Base-by-base conservation (phyloP, 2,113 vertebrate genomes). In the Phasianus colchicus region DNA sequence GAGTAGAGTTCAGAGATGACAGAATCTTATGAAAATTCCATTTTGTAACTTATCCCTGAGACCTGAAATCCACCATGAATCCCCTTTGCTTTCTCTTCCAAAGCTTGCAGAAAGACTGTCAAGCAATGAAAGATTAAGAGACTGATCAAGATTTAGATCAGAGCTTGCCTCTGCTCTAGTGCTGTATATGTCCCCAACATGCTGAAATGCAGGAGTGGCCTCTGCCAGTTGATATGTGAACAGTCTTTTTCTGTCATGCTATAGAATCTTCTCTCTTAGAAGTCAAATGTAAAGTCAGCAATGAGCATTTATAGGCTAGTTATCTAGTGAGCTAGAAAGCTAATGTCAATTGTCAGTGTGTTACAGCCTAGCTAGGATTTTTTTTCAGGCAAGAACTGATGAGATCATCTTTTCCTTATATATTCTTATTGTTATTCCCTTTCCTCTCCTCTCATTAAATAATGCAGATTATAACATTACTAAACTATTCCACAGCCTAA, bases 301-400 rank as follows among this genome's bases (percentile, higher is more conserved):
- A 82, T 88, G 52, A 93, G 55, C 97, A 82, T 94, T 92, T 95
- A 91, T 87, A 94, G 83, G 13, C n/a, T 89, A 54, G 22, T 72
- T 77, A 89, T 79, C 86, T 80, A 43, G 40, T 84, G 52, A 86
- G 80, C 92, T 96, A 92, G 86, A 90, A 69, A 66, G 58, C 34
- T 65, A 84, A 80, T 92, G 61, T 60, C 42, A 86, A 82, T 47
- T 38, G 24, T 47, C 69, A 76, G 30, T 42, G 36, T 57, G n/a
- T 64, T 85, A 78, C 22, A 86, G 17, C 47, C 66, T 34, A 48
- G 60, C 27, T 67, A 54, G 6, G 40, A 74, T 34, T 85, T 86
- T 86, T 86, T 71, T 69, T 65, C 21, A 69, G 43, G 91, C 29
- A 25, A 16, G 38, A 32, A 77, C 32, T 58, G 67, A 90, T 74